phyloP scores from a whole-genome alignment of 2,888 invertebrate genomes.

The Anodontia alba region DNA sequence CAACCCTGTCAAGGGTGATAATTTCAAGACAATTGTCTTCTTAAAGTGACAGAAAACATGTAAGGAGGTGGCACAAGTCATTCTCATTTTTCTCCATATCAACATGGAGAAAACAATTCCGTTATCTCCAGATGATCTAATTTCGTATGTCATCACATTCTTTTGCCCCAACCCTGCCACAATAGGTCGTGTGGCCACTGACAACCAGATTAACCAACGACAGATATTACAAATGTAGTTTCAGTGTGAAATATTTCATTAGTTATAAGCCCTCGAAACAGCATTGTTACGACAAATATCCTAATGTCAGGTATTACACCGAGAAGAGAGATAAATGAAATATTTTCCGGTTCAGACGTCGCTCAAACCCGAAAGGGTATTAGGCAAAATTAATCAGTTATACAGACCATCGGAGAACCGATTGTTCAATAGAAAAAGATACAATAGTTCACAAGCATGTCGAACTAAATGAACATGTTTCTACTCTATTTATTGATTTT shows the following conservation, averaged over 20 bases:
- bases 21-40: background rate
- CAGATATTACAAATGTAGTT: conserved; percentile 8
- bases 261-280: conserved; percentile 1
- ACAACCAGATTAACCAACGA: conserved; percentile 19
- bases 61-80: conserved; percentile 53
- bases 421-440: conserved; percentile 39
- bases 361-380: conserved; percentile 30
- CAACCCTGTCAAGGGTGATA: background rate
- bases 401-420: conserved; percentile 8
- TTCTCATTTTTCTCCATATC: conserved; percentile 38
- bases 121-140: conserved; percentile 51
- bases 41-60: background rate
- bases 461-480: conserved; percentile 47
- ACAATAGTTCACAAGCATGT: conserved; percentile 41
- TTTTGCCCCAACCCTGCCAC: background rate
- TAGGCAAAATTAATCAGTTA: conserved; percentile 54
- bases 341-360: conserved; percentile 51
- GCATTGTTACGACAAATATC: conserved; percentile 1
- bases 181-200: conserved; percentile 20
- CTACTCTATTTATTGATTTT: conserved; percentile 41
- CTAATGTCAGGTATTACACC: conserved; percentile 11
- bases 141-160: conserved; percentile 22
- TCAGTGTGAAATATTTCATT: conserved; percentile 24
- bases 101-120: conserved; percentile 31
- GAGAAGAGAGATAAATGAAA: conserved; percentile 52